phyloP scores from a whole-genome alignment of 2,888 invertebrate genomes.

The Adineta ricciae region DNA sequence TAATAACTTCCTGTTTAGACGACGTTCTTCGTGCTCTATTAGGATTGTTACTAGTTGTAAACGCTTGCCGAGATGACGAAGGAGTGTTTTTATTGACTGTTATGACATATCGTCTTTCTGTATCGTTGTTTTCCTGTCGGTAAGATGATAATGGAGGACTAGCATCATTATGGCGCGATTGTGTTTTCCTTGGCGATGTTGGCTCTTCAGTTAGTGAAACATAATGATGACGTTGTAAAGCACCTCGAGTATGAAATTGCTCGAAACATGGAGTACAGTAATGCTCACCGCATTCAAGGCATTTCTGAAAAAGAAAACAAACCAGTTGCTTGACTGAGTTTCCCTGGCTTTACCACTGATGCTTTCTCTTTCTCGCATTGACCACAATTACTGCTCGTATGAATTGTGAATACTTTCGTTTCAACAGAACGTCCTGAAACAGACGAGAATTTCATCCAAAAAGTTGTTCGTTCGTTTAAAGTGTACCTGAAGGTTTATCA shows the following conservation, averaged over 20 bases:
- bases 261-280: slow-evolving; percentile 49
- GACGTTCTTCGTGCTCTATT: background rate
- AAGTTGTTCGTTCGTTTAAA: background rate
- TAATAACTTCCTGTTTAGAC: background rate
- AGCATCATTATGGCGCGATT: background rate
- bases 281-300: slow-evolving; percentile 48
- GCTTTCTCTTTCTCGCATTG: slow-evolving; percentile 48
- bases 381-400: slow-evolving; percentile 41
- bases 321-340: background rate
- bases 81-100: slow-evolving; percentile 37
- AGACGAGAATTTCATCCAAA: background rate
- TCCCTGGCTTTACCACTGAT: slow-evolving; percentile 41
- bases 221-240: slow-evolving; percentile 48
- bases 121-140: background rate
- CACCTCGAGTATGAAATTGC: slow-evolving; percentile 48
- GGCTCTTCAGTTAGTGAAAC: slow-evolving; percentile 38
- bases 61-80: slow-evolving; percentile 45
- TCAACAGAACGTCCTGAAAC: background rate
- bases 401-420: background rate
- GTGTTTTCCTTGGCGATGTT: background rate
- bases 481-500: background rate
- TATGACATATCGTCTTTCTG: background rate
- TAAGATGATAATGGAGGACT: background rate
- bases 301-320: slow-evolving; percentile 40
- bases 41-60: slow-evolving; percentile 35